Evolutionary conservation across 2,888 invertebrate genomes (phyloP).

Genomic region (Spodoptera picta): DNA sequence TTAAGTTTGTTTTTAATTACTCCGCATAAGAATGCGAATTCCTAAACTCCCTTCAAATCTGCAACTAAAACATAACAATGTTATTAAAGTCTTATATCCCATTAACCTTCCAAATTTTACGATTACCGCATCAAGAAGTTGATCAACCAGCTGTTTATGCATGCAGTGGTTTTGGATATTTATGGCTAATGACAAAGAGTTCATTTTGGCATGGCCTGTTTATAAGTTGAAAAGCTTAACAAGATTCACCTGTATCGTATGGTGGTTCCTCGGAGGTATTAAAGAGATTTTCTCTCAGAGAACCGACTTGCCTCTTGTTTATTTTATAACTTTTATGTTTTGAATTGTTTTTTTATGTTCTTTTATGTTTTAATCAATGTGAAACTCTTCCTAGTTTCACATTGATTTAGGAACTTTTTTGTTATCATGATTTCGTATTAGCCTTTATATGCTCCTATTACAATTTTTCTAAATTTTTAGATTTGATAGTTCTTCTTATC

Average conservation of each 20-base stretch:
- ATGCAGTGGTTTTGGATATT: conserved; percentile 30
- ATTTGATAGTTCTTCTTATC: no score
- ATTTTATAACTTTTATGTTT: conserved; percentile 7
- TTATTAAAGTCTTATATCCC: conserved; percentile 34
- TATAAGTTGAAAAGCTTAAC: conserved; percentile 43
- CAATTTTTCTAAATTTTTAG: no score
- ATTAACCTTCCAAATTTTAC: conserved; percentile 39
- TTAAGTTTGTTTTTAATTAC: no score
- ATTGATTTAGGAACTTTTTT: no score
- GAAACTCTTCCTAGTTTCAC: no score
- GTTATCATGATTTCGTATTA: no score
- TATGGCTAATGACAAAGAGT: conserved; percentile 43
- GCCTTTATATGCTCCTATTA: no score
- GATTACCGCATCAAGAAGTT: conserved; percentile 25
- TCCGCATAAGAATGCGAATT: no score
- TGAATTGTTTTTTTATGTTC: no score
- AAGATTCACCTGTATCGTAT: conserved; percentile 43
- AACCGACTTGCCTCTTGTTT: conserved; percentile 38
- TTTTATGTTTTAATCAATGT: no score
- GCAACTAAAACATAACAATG: conserved; percentile 17
- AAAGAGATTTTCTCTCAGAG: conserved; percentile 53
- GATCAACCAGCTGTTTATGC: conserved; percentile 39
- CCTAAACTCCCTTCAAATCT: no score
- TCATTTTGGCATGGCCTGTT: conserved; percentile 32
- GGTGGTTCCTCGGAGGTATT: conserved; percentile 49